Evolutionary conservation across 2,113 vertebrate species (phyloP).

Genomic region (Microtus richardsoni): DNA sequence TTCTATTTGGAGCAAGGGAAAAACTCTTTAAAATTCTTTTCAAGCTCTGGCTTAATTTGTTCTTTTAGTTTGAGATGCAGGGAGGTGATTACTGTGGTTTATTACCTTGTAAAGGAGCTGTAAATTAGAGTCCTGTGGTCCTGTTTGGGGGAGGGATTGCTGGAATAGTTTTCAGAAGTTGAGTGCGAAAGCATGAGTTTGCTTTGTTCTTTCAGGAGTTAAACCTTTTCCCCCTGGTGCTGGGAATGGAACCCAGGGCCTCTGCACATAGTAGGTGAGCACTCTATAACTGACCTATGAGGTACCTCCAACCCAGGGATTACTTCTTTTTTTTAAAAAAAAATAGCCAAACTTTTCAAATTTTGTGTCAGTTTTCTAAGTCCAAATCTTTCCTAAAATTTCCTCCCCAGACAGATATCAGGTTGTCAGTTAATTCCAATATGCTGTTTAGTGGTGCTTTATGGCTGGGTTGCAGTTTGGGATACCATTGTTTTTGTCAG

Average conservation of each 20-base stretch:
- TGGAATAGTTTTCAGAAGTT: conserved; percentile 83
- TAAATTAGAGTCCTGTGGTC: conserved; percentile 86
- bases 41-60: conserved; percentile 86
- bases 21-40: conserved; percentile 82
- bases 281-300: neutral
- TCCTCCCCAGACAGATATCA: conserved; percentile 62
- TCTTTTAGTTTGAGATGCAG: conserved; percentile 84
- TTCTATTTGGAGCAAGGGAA: conserved; percentile 62
- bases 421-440: conserved; percentile 67
- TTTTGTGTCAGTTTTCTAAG: conserved; percentile 54
- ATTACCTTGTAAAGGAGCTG: conserved; percentile 89
- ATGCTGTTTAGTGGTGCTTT: neutral
- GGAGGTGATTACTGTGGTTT: conserved; percentile 88
- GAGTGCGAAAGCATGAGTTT: conserved; percentile 65
- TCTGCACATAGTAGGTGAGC: neutral
- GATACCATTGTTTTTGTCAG: conserved; percentile 50
- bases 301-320: neutral
- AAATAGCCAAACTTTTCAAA: conserved; percentile 69
- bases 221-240: neutral
- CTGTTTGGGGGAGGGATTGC: conserved; percentile 81
- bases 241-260: conserved; percentile 3
- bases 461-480: conserved; percentile 16
- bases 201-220: conserved; percentile 73
- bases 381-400: conserved; percentile 48
- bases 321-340: conserved; percentile 62